Evolutionary conservation across 2,113 vertebrate genomes (phyloP), one percentile per base, ranked within the genome.

Genomic region (Haplochromis vanheusdeni): DNA sequence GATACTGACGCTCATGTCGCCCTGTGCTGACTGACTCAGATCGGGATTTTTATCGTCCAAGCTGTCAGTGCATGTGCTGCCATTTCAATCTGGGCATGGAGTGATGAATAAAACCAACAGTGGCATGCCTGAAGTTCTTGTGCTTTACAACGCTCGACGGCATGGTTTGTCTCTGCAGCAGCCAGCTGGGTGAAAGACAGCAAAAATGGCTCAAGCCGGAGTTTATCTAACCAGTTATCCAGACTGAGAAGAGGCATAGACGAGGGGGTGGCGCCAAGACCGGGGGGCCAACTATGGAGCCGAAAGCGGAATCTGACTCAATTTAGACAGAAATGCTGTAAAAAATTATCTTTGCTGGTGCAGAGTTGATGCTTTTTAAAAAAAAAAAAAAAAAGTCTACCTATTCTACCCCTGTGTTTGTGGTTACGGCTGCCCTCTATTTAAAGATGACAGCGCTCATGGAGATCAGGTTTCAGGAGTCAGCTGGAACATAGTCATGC

Each of bases 401-500:
- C 26, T 31, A 8, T 21, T 85, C 19, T 17, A 37, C 16, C 35
- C 87, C 42, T 35, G 28, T 81, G 85, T 84, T 84, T 85, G 84
- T 79, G 85, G 40, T 87, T 54, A 33, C n/a, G 9, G 45, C 6
- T 4, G 35, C 31, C 49, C 87, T 81, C 89, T 94, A 87, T 94
- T 94, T 92, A 91, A 95, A 95, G 88, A 82, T 9, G 40, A 83
- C 13, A 68, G 82, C 9, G 80, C 85, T 55, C 54, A 80, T 90
- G 73, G 37, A 37, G 93, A 31, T 95, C 47, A 0, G 21, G 77
- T 85, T 95, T 90, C 92, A 83, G 52, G 86, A 86, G 4, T 89
- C 91, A 92, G 89, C 93, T 91, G 92, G 88, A 87, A 56, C 77
- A 79, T 91, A 85, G 90, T 85, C 89, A 87, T 83, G 91, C 73